Evolutionary conservation across 1,140 invertebrate genomes (phyloP).

Genomic region (Orchestia grillus): DNA sequence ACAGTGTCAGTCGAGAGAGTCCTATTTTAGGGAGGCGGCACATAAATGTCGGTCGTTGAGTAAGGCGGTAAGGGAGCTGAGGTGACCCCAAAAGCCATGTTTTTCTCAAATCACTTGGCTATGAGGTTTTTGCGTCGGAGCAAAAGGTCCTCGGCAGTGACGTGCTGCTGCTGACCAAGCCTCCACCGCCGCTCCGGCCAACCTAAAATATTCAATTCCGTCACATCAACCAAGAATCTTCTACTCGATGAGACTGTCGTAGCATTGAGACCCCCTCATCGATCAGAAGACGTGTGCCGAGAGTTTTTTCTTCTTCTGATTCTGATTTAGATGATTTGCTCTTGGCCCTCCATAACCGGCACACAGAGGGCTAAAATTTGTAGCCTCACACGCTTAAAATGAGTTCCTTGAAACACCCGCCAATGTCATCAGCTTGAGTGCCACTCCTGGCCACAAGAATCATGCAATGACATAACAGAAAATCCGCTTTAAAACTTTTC

Average conservation of each 20-base stretch:
- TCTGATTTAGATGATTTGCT: neutral
- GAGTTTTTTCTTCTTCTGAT: neutral
- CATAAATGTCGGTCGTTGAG: neutral
- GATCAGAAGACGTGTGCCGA: neutral
- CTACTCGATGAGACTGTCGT: neutral
- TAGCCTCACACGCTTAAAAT: neutral
- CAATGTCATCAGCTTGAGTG: neutral
- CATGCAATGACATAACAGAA: neutral
- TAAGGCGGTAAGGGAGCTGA: slow-evolving; percentile 9
- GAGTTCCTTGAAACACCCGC: neutral
- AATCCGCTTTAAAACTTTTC: neutral
- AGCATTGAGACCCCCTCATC: neutral
- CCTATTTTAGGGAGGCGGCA: neutral
- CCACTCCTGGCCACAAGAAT: neutral
- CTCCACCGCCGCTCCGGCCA: neutral
- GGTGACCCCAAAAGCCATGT: neutral
- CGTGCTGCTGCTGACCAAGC: slow-evolving; percentile 19
- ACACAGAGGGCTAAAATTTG: neutral
- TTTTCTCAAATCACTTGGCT: slow-evolving; percentile 13
- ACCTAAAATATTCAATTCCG: neutral
- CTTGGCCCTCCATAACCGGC: neutral
- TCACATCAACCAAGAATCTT: neutral
- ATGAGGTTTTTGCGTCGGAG: neutral
- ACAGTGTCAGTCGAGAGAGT: neutral
- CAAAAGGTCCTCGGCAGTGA: neutral